Base-by-base conservation (phyloP, 2,888 invertebrate genomes). In the Unio pictorum region DNA sequence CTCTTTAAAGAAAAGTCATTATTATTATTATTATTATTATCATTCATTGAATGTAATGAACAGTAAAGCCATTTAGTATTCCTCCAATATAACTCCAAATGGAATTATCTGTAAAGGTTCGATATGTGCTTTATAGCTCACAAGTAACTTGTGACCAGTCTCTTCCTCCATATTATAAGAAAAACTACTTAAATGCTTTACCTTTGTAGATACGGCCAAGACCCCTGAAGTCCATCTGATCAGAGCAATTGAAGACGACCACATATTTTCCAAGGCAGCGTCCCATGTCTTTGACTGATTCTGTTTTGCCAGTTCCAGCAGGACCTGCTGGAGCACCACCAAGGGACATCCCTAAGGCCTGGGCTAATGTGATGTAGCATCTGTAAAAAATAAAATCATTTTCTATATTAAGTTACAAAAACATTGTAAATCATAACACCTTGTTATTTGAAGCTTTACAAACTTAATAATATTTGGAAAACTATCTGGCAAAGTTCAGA, bases 221-320 rank as follows among this genome's bases (percentile, higher is more conserved):
- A 55, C 98, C 98, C 89, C 97, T 94, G 91, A 97, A 98, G 91
- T 98, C 98, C 98, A 98, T 98, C 92, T 98, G 98, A 92, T 98
- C 98, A 1, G 97, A 98, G 89, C 98, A 98, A 91, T 98, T 98
- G 92, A 98, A 98, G 59, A 98, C 97, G 59, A 90, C 92, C 26
- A 98, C 97, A 90, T 97, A 98, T 91, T 98, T 98, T 58, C 97
- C 98, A 60, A 98, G 92, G 28, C 98, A 97, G 90, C 98, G 96
- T 59, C 97, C 98, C 98, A 98, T 98, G 89, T 98, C 98, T 90
- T 98, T 98, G 1, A 96, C 96, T 0, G 98, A 97, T 91, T 98
- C 98, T 0, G 98, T 98, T 92, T 98, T 98, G 8, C 98, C 98
- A 0, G 98, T 98, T n/a, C 98, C 98, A 0, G 98, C 98, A 3